Conservation (phyloP, 2,113 vertebrate species). For the Salvelinus fontinalis region DNA sequence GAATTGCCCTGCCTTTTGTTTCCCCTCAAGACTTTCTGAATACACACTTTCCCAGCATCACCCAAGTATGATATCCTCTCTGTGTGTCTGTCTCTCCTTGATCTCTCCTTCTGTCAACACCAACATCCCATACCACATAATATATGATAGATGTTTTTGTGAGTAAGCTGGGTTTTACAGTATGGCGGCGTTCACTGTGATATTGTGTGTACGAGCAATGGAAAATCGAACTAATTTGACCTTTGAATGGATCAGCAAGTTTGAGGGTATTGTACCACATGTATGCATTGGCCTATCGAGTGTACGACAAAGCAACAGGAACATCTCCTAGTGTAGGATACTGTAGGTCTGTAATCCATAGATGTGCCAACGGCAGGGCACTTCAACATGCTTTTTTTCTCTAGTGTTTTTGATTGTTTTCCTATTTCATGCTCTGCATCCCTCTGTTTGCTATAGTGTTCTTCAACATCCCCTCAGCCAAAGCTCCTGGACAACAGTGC, state of each 20-base stretch:
- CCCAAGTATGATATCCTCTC: not conserved
- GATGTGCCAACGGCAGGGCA: no score
- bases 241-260: no score
- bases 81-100: not conserved
- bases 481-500: not conserved
- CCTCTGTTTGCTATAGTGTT: not conserved
- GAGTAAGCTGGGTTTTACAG: not conserved
- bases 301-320: no score
- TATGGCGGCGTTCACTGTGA: not conserved
- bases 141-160: not conserved
- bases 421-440: not conserved
- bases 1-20: conserved; percentile 5
- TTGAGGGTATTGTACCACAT: no score
- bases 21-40: not conserved
- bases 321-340: no score
- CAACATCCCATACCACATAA: not conserved
- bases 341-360: no score
- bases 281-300: no score
- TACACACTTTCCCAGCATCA: not conserved
- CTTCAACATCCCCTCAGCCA: not conserved
- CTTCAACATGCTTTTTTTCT: not conserved
- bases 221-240: no score
- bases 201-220: no score
- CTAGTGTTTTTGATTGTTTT: not conserved
- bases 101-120: not conserved